Conservation (phyloP, 2,113 vertebrate species). For the Hypocryptadius cinnamomeus region DNA sequence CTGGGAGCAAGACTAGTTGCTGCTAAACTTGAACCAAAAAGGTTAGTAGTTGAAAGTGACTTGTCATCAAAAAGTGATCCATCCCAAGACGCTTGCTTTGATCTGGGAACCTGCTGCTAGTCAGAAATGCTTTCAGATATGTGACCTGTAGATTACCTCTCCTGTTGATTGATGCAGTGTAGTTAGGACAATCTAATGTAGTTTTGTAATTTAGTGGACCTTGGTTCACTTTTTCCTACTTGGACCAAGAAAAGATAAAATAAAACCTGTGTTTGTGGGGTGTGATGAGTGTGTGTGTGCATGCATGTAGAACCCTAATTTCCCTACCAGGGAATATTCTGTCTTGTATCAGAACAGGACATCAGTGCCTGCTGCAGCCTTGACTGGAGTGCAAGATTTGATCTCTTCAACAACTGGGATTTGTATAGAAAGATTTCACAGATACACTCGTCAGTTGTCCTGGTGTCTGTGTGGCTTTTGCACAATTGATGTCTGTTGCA, state of each 20-base stretch:
- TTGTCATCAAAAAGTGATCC: not conserved
- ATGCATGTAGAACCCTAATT: not conserved
- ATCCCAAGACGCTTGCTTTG: not conserved
- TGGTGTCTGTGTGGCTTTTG: not conserved
- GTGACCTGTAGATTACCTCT: not conserved
- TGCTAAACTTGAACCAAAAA: conserved; percentile 94
- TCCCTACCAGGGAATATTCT: not conserved
- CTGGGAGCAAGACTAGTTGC: conserved; percentile 86
- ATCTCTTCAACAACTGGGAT: not conserved
- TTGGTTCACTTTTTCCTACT: not conserved
- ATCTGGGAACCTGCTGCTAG: not conserved
- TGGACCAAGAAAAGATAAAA: not conserved
- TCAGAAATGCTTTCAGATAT: not conserved
- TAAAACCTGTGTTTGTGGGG: not conserved
- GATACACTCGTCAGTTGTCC: not conserved
- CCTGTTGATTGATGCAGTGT: not conserved
- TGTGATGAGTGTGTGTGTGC: not conserved
- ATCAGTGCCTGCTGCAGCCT: not conserved
- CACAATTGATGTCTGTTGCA: not conserved
- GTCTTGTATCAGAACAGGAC: not conserved
- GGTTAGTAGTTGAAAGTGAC: conserved; percentile 67
- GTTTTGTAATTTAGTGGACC: not conserved
- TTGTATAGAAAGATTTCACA: not conserved
- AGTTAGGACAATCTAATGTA: not conserved
- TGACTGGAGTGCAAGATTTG: not conserved